phyloP scores from a whole-genome alignment of 2,888 invertebrate genomes.

The Trimorus sp. region DNA sequence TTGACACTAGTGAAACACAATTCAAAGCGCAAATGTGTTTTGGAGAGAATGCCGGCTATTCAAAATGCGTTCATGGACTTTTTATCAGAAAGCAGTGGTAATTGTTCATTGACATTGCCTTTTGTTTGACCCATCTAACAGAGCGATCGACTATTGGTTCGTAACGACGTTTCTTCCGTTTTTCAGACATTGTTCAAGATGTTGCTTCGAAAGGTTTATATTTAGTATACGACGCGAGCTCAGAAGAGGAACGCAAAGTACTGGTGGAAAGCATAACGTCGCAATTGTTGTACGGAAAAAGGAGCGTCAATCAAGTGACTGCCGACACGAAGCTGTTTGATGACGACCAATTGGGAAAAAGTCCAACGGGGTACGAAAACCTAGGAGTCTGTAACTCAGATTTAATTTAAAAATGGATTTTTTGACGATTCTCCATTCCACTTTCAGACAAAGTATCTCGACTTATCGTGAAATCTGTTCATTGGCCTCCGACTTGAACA shows the following conservation, averaged over 20 bases:
- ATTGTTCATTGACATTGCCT: slow-evolving; percentile 41
- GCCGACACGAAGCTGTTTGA: slow-evolving; percentile 93
- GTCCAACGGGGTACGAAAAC: slow-evolving; percentile 89
- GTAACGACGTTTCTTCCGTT: slow-evolving; percentile 5
- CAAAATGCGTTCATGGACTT: slow-evolving; percentile 94
- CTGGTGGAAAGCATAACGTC: slow-evolving; percentile 91
- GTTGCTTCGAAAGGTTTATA: slow-evolving; percentile 95
- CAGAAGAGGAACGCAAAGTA: slow-evolving; percentile 86
- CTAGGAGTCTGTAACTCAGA: not conserved
- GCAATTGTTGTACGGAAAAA: slow-evolving; percentile 91
- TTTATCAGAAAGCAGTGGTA: slow-evolving; percentile 94
- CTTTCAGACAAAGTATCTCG: slow-evolving; percentile 90
- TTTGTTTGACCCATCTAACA: too few species aligned
- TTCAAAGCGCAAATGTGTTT: slow-evolving; percentile 86
- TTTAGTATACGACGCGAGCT: slow-evolving; percentile 92
- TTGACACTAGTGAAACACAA: slow-evolving; percentile 92
- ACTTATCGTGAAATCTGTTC: slow-evolving; percentile 98
- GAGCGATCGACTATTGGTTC: not conserved
- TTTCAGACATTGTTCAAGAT: slow-evolving; percentile 94
- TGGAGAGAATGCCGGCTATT: slow-evolving; percentile 85
- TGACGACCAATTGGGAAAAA: slow-evolving; percentile 92
- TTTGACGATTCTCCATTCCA: too few species aligned
- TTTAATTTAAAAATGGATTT: not conserved
- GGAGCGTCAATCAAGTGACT: slow-evolving; percentile 88
- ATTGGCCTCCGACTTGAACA: slow-evolving; percentile 95